phyloP scores from a whole-genome alignment of 2,113 vertebrate species.

The Xenopus laevis region DNA sequence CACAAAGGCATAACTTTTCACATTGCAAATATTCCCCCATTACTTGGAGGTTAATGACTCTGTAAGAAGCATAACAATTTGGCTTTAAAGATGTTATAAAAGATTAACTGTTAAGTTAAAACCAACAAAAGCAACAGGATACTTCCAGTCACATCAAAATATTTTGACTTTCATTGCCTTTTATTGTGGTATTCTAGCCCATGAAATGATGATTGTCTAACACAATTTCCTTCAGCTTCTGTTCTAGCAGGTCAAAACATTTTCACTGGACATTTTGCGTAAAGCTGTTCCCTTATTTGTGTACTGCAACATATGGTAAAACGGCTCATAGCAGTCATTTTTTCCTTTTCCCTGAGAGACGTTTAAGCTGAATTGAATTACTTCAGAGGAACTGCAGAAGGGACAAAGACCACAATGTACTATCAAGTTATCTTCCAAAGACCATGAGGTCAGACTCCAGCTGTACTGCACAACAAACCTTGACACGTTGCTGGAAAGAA shows the following conservation, averaged over 20 bases:
- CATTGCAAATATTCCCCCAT: no score
- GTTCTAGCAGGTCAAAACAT: background rate
- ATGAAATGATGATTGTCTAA: no score
- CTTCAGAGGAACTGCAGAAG: constrained; percentile 49
- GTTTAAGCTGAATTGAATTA: constrained; percentile 49
- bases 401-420: constrained; percentile 51
- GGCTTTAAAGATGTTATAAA: no score
- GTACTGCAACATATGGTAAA: constrained; percentile 18
- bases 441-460: constrained; percentile 57
- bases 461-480: constrained; percentile 49
- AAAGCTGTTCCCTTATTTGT: background rate
- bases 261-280: background rate
- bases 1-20: no score
- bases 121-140: no score
- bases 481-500: background rate
- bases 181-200: no score
- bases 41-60: no score
- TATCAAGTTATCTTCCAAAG: constrained; percentile 58
- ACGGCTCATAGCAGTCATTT: constrained; percentile 47
- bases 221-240: background rate
- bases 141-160: no score
- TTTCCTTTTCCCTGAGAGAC: constrained; percentile 50
- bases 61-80: no score
- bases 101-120: no score
- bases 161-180: no score